Evolutionary conservation across 2,113 vertebrate genomes (phyloP).

Genomic region (Sceloporus tristichus): DNA sequence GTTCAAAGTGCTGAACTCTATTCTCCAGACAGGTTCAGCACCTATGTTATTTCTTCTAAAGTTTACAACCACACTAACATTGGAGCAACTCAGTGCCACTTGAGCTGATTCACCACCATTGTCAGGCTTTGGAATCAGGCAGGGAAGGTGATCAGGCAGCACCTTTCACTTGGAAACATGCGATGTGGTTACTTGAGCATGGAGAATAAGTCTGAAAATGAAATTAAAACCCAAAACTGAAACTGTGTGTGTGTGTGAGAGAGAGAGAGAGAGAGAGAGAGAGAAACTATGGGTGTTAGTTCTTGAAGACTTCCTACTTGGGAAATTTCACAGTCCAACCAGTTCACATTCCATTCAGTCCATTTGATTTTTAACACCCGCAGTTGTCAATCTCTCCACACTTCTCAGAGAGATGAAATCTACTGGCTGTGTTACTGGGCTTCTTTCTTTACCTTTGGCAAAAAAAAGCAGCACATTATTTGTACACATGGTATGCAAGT

Average conservation of each 20-base stretch:
- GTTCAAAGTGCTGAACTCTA: no score
- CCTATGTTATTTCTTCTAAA: no score
- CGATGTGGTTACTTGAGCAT: no score
- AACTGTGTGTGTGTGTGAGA: not conserved
- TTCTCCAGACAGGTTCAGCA: no score
- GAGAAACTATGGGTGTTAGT: not conserved
- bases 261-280: no score
- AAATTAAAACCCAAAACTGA: not conserved
- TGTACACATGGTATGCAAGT: not conserved
- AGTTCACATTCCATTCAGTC: not conserved
- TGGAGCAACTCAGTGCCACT: no score
- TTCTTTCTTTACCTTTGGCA: not conserved
- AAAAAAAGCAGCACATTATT: not conserved
- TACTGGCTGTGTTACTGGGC: not conserved
- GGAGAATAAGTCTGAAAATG: no score
- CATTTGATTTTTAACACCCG: not conserved
- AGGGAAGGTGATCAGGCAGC: no score
- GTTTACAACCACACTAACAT: no score
- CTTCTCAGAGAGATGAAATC: not conserved
- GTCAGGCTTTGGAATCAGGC: no score
- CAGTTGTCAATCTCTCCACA: not conserved
- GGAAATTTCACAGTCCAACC: not conserved
- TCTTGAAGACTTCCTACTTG: not conserved
- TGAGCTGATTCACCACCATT: no score
- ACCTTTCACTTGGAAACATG: no score